phyloP scores from a whole-genome alignment of 2,797 vertebrate genomes.

The Pogoniulus pusillus region DNA sequence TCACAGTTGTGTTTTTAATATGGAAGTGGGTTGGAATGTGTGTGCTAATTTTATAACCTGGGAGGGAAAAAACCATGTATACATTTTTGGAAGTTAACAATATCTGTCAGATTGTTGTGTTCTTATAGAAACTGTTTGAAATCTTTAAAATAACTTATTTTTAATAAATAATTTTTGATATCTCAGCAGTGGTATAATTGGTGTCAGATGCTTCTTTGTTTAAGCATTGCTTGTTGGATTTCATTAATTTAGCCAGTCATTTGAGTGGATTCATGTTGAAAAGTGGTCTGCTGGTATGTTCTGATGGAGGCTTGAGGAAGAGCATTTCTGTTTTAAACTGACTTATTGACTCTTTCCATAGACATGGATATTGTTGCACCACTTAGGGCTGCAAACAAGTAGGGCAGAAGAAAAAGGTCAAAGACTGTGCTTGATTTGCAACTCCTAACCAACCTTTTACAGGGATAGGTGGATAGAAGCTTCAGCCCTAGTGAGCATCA shows the following conservation, averaged over 20 bases:
- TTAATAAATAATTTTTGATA: slow-evolving; percentile 56
- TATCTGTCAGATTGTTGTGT: not conserved
- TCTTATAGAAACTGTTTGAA: not conserved
- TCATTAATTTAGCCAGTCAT: not conserved
- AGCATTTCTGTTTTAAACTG: slow-evolving; percentile 7
- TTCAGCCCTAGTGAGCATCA: not conserved
- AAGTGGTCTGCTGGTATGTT: not conserved
- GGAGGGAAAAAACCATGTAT: not conserved
- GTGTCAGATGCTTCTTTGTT: not conserved
- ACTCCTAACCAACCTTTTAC: not conserved
- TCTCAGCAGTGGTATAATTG: not conserved
- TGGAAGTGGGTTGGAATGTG: not conserved
- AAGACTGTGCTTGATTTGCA: not conserved
- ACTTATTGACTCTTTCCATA: not conserved
- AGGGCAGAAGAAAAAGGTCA: not conserved
- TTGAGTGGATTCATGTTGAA: not conserved
- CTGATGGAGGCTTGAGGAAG: not conserved
- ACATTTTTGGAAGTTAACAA: not conserved
- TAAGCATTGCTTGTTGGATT: not conserved
- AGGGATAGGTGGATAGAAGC: not conserved
- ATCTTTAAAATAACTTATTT: slow-evolving; percentile 61
- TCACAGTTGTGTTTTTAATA: not conserved
- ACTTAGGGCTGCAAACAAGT: not conserved
- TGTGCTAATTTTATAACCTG: not conserved
- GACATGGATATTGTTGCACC: not conserved